Evolutionary conservation across 1,140 invertebrate genomes (phyloP), one percentile per base, ranked within the genome.

Genomic region (Aphis gossypii): DNA sequence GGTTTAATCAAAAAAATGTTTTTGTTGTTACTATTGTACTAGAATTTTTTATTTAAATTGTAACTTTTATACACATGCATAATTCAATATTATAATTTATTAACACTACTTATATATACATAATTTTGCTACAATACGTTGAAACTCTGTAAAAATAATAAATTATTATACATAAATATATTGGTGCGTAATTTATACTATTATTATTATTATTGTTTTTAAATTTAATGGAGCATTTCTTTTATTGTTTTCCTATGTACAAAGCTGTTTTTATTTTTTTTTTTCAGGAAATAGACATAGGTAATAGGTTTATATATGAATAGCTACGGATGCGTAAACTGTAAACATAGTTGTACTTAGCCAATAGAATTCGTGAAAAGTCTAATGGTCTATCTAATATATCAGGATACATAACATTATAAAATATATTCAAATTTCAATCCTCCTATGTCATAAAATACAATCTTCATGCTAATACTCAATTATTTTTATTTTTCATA

Each of bases 101-200:
- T 54, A 51, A 87, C 60, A n/a, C 60, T 76, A 76, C 60, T 76
- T 76, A 76, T 76, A 76, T 18, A 76, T 76, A 76, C 60, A 76
- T 68, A 76, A 46, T 86, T 83, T 38, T 86, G 41, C 41, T 86
- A 86, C 60, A 76, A 76, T 89, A 56, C 51, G 51, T 56, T 14
- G n/a, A 56, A 89, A 89, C 88, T 89, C 88, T 89, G 88, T 89
- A 89, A 89, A 89, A 56, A 89, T 89, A 89, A 56, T 41, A 89
- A 35, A 89, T 89, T 89, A 89, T 56, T 38, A 88, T 88, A 86
- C 30, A 68, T 87, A 48, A 48, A 44, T 88, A 48, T 88, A 35
- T 54, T 88, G 46, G 20, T n/a, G 87, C n/a, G 20, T 88, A 88
- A 88, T 54, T 23, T n/a, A 35, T 83, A 38, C 38, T 82, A 76